Evolutionary conservation across 2,888 invertebrate species (phyloP), one percentile per base, ranked within the genome.

Genomic region (Drosophila yooni): DNA sequence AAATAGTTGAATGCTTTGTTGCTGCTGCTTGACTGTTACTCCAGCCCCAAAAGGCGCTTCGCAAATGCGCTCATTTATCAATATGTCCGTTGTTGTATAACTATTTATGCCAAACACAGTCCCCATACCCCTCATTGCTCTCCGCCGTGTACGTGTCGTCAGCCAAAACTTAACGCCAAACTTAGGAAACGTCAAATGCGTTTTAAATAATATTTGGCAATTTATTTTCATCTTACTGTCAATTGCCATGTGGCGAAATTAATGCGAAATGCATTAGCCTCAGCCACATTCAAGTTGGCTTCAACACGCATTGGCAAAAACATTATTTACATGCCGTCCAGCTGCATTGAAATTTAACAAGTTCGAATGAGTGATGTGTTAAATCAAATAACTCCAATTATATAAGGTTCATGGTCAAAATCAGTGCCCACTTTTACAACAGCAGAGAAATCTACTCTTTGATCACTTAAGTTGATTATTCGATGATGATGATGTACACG

Each of bases 11-110:
- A 83, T 48, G 58, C 54, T 60, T 58, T 56, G 58, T 61, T 63
- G 76, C 5, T 71, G 53, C 40, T 60, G 34, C 38, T 83, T 31
- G 50, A 40, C 53, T 59, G 51, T 53, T 63, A 46, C 62, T 57
- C 48, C 40, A 58, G 62, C 58, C 56, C 57, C 59, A 50, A 76
- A 75, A 51, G 59, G 79, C 77, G 73, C 61, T 81, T 79, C 69
- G 87, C 73, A 88, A 89, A 89, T 81, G 66, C 74, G 76, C 84
- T 89, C 92, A 89, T 91, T 92, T 91, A 91, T 91, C 91, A 91
- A 91, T 88, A 86, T 90, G 91, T 89, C 91, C 91, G 91, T 84
- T 87, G 91, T 88, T 87, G 83, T 89, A 90, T 86, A 91, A 91
- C 90, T 89, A 89, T 89, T 89, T 89, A 89, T 90, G 82, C 74